A percentile compares a stretch with the other conserved stretches of the same genome.
phyloP scores from a whole-genome alignment of 2,888 invertebrate genomes.

The Pheosia gnoma region DNA sequence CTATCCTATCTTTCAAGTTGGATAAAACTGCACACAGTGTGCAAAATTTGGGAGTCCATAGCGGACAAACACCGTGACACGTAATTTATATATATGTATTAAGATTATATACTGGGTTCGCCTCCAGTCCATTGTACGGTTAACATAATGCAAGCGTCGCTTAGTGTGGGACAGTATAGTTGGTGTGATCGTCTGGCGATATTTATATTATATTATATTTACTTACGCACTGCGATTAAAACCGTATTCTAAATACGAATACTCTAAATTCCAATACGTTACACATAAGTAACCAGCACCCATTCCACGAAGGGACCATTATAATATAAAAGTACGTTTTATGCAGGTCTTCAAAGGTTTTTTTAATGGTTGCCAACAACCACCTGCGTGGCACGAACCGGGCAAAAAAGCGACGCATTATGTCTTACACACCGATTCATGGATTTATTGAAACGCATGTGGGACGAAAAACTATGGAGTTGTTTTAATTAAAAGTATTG shows the following conservation, averaged over 20 bases:
- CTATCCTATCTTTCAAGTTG: no score
- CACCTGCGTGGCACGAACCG: conserved; percentile 79
- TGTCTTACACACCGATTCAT: conserved; percentile 60
- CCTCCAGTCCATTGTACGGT: no score
- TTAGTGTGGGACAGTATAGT: no score
- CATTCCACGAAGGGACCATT: conserved; percentile 32
- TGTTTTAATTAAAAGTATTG: no score
- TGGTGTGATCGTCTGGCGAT: no score
- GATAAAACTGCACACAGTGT: no score
- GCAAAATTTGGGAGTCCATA: no score
- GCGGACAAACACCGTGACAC: no score
- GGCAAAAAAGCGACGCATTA: conserved; percentile 57
- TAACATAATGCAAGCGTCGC: no score
- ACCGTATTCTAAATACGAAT: conserved; percentile 1
- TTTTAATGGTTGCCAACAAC: conserved; percentile 49
- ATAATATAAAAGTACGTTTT: conserved; percentile 45
- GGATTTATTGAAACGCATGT: conserved; percentile 54
- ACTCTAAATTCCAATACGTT: conserved; percentile 26
- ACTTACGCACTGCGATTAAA: background rate
- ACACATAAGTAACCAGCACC: conserved; percentile 43
- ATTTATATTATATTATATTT: no score
- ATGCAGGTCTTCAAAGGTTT: conserved; percentile 52
- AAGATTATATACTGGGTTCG: no score
- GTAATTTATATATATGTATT: no score
- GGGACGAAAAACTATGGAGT: conserved; percentile 41